Percentiles rank a stretch among this genome's conserved stretches.
These are phyloP conservation scores for Dreissena polymorpha DNA, from an alignment of 1,140 invertebrate species.

Conservation along the genomic window DNA sequence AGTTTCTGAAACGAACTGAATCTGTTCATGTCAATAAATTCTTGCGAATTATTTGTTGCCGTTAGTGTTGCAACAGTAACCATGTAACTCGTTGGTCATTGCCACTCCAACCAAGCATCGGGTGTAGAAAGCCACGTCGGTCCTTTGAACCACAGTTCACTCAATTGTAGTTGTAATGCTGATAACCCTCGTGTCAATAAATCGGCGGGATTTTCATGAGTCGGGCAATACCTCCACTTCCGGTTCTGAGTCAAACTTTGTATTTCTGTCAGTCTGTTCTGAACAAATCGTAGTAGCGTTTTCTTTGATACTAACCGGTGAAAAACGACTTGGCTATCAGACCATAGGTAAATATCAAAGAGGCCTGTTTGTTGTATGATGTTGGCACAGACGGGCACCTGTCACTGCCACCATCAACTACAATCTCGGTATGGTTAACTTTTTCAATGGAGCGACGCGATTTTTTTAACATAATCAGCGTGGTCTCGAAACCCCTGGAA, in stretches of 20 bases:
- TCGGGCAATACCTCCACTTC: no score
- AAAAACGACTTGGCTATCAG: constrained; percentile 55
- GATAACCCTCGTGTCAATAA: no score
- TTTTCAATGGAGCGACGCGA: constrained; percentile 21
- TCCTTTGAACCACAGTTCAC: no score
- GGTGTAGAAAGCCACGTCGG: no score
- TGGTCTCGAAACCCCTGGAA: background rate
- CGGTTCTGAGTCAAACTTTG: no score
- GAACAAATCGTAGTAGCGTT: constrained; percentile 44
- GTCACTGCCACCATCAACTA: constrained; percentile 10
- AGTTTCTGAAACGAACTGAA: background rate
- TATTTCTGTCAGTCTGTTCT: constrained; percentile 9
- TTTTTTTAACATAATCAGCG: background rate
- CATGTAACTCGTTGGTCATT: no score
- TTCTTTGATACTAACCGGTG: constrained; percentile 42
- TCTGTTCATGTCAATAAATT: no score
- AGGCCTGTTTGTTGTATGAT: background rate
- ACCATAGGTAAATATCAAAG: constrained; percentile 7
- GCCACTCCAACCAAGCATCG: no score
- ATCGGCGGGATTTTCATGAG: no score
- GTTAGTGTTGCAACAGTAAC: constrained; percentile 42
- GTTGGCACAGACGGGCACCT: background rate
- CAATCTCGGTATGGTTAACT: constrained; percentile 23
- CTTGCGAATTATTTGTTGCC: background rate
- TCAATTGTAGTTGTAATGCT: no score